Base-by-base conservation (phyloP, 1,140 invertebrate species). In the Drosophila ercepeae region DNA sequence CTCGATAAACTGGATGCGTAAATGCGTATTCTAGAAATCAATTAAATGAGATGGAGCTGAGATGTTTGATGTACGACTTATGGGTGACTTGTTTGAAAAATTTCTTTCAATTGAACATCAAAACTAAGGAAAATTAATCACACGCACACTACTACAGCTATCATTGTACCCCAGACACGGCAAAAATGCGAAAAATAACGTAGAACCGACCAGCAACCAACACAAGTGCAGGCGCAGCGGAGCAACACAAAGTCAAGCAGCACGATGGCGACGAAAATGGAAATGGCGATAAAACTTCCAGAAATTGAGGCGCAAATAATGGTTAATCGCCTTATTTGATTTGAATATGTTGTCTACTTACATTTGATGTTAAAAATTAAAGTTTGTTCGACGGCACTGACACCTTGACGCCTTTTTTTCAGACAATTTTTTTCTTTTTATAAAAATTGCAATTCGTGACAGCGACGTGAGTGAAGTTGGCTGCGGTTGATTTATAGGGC, bases 371-470 rank as follows among this genome's bases (percentile, higher is more conserved):
- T 55, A 32, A 46, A 36, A 67, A 42, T 21, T 53, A 1, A 3
- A 21, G 41, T 69, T 75, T 59, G 46, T 29, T 42, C 44, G 19
- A 57, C 59, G 48, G 23, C 45, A 65, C 63, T 60, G 72, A 61
- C 76, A 74, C 68, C 46, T 48, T 44, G 48, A 72, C 50, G 72
- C 59, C 52, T 81, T 46, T 51, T 51, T 39, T 53, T 48, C 75
- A 75, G 72, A 45, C 58, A 72, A 54, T 64, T 81, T 72, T 49
- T 76, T 70, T 73, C 41, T 34, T 59, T 74, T 79, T 73, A 76
- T 69, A 73, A 88, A 88, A 88, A 88, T 88, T 88, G 74, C 69
- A 88, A 82, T 81, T 86, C 60, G 82, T 81, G 82, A 86, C 82
- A 88, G 73, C 81, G 81, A 86, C 81, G 68, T 59, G 50, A 65